These are phyloP conservation scores for Dryobotodes eremita DNA, from an alignment of 2,888 invertebrate species.

Conservation along the genomic window DNA sequence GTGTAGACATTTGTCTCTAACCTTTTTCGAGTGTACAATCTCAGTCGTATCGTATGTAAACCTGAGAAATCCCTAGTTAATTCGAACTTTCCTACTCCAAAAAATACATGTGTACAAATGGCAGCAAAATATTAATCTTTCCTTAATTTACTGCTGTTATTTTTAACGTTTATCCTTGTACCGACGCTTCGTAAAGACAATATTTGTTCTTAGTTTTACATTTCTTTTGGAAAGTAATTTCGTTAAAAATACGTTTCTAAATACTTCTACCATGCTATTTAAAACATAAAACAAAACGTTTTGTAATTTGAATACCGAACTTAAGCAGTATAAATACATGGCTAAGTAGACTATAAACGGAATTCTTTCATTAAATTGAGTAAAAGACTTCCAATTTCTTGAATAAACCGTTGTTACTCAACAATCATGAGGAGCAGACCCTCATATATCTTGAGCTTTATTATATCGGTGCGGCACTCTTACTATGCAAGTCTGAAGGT, in stretches of 20 bases:
- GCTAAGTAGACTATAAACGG: slow-evolving; percentile 50
- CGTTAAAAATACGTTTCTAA: slow-evolving; percentile 57
- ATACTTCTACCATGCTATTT: slow-evolving; percentile 28
- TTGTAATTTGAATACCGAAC: slow-evolving; percentile 53
- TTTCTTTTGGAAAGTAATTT: slow-evolving; percentile 54
- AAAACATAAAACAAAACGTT: slow-evolving; percentile 56
- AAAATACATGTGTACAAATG: slow-evolving; percentile 38
- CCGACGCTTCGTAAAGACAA: slow-evolving; percentile 46
- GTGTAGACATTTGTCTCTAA: neutral
- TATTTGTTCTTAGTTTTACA: slow-evolving; percentile 54
- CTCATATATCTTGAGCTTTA: slow-evolving; percentile 84
- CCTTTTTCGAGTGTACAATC: neutral
- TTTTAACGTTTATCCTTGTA: slow-evolving; percentile 57
- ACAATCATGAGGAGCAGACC: slow-evolving; percentile 72
- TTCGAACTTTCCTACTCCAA: slow-evolving; percentile 29
- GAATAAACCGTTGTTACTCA: slow-evolving; percentile 70
- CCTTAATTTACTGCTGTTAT: slow-evolving; percentile 57
- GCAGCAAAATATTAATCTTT: slow-evolving; percentile 46
- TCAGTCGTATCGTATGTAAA: slow-evolving; percentile 1
- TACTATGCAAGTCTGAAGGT: slow-evolving; percentile 81
- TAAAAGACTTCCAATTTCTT: slow-evolving; percentile 72
- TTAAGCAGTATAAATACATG: slow-evolving; percentile 39
- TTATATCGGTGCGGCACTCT: slow-evolving; percentile 76
- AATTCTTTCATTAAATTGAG: slow-evolving; percentile 71
- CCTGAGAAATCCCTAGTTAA: slow-evolving; percentile 11